Evolutionary conservation across 2,888 invertebrate genomes (phyloP), one percentile per base, ranked within the genome.

Genomic region (Ischnura elegans): DNA sequence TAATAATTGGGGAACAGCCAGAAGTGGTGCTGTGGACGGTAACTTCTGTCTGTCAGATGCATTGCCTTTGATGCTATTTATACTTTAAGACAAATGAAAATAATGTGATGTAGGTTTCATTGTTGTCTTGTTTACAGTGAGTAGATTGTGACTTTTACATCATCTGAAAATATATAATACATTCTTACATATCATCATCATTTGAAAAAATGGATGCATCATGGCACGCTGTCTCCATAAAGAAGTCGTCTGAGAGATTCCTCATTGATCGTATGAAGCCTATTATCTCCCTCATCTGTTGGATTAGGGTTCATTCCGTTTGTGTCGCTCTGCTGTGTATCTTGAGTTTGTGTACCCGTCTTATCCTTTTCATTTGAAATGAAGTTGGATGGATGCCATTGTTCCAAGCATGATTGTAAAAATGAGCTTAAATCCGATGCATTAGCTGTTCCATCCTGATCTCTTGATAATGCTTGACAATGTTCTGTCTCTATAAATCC

Each of bases 161-260:
- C n/a, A n/a, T n/a, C n/a, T n/a, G n/a, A n/a, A n/a, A n/a, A n/a
- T n/a, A n/a, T n/a, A n/a, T n/a, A n/a, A n/a, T n/a, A n/a, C n/a
- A n/a, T n/a, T n/a, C n/a, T n/a, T 61, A 61, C 47, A 47, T 16
- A 10, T 6, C 61, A 61, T n/a, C 21, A 61, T 21, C 19, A 61
- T 5, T 19, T 25, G n/a, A 61, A 16, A 61, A 25, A 61, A 76
- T 36, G 76, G 76, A 76, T 13, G 25, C 16, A 29, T 90, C 61
- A 90, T 66, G 51, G 51, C 10, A 61, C 43, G 61, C 36, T 55
- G 13, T 66, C 90, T 66, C 95, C 96, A 94, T 96, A 96, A 16
- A 96, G 95, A 87, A 96, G 95, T 95, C 96, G 96, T 94, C 96
- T 96, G 36, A 96, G 95, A 2, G 96, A 96, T 94, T 96, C 96